Evolutionary conservation across 30 jellyfish, hydroid and myxozoan species (phyloP).

Genomic region (Sanderia malayensis): DNA sequence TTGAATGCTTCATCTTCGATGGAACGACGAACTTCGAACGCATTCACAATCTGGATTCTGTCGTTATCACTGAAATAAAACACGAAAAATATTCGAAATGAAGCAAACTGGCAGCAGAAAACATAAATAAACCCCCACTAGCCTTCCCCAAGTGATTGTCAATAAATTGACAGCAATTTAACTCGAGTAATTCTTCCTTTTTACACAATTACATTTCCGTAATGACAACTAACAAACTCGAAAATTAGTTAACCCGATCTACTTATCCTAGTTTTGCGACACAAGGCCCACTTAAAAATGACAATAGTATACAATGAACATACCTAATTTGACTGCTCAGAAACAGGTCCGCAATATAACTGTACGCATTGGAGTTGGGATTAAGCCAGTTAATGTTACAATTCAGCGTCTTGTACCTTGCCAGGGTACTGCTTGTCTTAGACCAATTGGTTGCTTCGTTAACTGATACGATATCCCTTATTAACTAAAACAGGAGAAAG

Average conservation of each 20-base stretch:
- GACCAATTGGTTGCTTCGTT: constrained; percentile 84
- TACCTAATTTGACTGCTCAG: constrained; percentile 25
- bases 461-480: constrained; percentile 70
- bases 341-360: constrained; percentile 2
- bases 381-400: constrained; percentile 45
- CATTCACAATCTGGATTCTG: constrained; percentile 26
- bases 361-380: not conserved
- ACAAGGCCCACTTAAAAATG: too few relatives aligned
- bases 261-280: too few relatives aligned
- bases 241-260: too few relatives aligned
- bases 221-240: too few relatives aligned
- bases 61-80: constrained; percentile 3
- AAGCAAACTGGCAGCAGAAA: too few relatives aligned
- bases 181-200: too few relatives aligned
- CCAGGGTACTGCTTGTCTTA: constrained; percentile 32
- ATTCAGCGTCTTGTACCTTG: constrained; percentile 69
- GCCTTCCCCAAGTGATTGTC: too few relatives aligned
- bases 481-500: constrained; percentile 42
- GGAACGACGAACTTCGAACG: constrained; percentile 56
- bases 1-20: constrained; percentile 46
- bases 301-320: too few relatives aligned
- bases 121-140: too few relatives aligned
- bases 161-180: too few relatives aligned
- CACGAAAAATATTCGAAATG: too few relatives aligned
- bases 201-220: too few relatives aligned